Base-by-base conservation (phyloP, 1,140 invertebrate species). In the Polypedilum vanderplanki region DNA sequence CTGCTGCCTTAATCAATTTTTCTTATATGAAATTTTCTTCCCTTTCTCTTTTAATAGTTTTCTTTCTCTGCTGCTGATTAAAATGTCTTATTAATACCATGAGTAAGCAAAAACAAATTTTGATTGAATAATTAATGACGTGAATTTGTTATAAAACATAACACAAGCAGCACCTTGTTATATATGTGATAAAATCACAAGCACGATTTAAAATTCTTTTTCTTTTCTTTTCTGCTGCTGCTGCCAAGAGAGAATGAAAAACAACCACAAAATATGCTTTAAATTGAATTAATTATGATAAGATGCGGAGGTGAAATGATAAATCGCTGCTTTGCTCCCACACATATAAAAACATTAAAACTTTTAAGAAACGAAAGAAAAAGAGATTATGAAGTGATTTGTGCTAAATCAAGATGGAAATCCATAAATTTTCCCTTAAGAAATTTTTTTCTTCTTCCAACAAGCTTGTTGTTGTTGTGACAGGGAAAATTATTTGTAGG, bases 361-460 rank as follows among this genome's bases (percentile, higher is more conserved):
- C 24, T 33, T 33, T 33, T 1, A 33, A n/a, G n/a, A n/a, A n/a
- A n/a, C n/a, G n/a, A n/a, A 46, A 46, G 41, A 57, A 57, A n/a
- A 22, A 70, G 65, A 22, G 65, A 70, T 70, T 70, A 70, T 70
- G 18, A 70, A 70, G 65, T 70, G 65, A 70, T 70, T 70, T 70
- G 65, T 70, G 20, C 18, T 70, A 18, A 70, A 70, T 67, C 12
- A 20, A 17, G 17, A 67, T 57, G 46, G 12, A 57, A 57, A 57
- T 57, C 46, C 46, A 57, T 57, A 57, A 57, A 57, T 57, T 57
- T 57, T 57, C 46, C n/a, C 46, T 57, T 57, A n/a, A 57, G 46
- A n/a, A 15, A 33, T 3, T 33, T 33, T 33, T 33, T 33, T 33
- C 24, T n/a, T n/a, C 41, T 15, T 4, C 10, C 46, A n/a, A 57